Evolutionary conservation across 1,140 invertebrate species (phyloP).

Genomic region (Vollenhovia emeryi): DNA sequence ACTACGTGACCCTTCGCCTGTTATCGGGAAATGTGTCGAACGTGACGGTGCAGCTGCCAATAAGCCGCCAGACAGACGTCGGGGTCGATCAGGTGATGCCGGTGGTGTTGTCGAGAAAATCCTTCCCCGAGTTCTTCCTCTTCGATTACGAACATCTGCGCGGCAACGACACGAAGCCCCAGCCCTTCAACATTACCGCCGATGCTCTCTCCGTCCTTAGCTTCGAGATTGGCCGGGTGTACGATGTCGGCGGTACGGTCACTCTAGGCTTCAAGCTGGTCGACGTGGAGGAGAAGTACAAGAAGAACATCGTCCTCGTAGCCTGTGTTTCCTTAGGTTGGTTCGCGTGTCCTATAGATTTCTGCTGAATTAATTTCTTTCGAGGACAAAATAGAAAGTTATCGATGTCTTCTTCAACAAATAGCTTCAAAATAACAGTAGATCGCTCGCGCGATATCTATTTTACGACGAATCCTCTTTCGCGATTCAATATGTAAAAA

Average conservation of each 20-base stretch:
- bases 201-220: slow-evolving; percentile 87
- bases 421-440: background rate
- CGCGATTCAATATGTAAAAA: background rate
- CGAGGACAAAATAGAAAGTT: background rate
- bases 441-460: background rate
- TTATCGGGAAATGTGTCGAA: slow-evolving; percentile 75
- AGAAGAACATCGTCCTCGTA: slow-evolving; percentile 78
- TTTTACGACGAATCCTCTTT: background rate
- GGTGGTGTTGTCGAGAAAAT: slow-evolving; percentile 87
- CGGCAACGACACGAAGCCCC: slow-evolving; percentile 87
- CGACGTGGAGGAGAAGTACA: slow-evolving; percentile 85
- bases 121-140: slow-evolving; percentile 89
- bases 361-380: background rate
- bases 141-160: slow-evolving; percentile 89
- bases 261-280: slow-evolving; percentile 88
- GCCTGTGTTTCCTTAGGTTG: slow-evolving; percentile 81
- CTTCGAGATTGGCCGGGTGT: slow-evolving; percentile 88
- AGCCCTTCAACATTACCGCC: slow-evolving; percentile 88
- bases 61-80: background rate
- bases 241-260: slow-evolving; percentile 90
- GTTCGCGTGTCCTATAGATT: background rate
- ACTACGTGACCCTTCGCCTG: slow-evolving; percentile 84
- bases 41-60: slow-evolving; percentile 59
- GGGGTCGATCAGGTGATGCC: slow-evolving; percentile 22
- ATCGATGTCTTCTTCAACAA: background rate